Conservation (phyloP, 1,140 invertebrate genomes). For the Hylaeus anthracinus region DNA sequence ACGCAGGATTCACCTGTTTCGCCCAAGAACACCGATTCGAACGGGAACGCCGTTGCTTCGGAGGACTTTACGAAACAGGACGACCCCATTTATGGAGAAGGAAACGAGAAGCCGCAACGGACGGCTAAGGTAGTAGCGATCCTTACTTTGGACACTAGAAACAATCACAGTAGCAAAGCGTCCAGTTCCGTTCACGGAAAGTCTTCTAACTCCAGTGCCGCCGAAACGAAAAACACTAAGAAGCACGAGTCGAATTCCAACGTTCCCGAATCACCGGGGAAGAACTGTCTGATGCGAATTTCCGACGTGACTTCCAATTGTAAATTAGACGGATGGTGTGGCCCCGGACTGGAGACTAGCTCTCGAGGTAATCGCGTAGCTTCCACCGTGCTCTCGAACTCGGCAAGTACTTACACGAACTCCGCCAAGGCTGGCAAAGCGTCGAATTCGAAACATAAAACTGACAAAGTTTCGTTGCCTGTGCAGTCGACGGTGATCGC, state of each 20-base stretch:
- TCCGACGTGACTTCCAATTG: slow-evolving; percentile 33
- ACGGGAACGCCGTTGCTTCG: slow-evolving; percentile 64
- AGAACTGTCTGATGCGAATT: slow-evolving; percentile 30
- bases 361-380: slow-evolving; percentile 1
- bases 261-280: not conserved
- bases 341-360: slow-evolving; percentile 1
- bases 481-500: slow-evolving; percentile 34
- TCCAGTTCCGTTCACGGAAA: slow-evolving; percentile 30
- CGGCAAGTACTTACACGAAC: slow-evolving; percentile 36
- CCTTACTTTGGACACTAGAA: slow-evolving; percentile 71
- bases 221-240: slow-evolving; percentile 2
- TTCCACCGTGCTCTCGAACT: slow-evolving; percentile 11
- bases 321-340: slow-evolving; percentile 31
- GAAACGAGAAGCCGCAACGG: slow-evolving; percentile 72
- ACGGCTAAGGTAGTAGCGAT: slow-evolving; percentile 78
- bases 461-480: slow-evolving; percentile 22
- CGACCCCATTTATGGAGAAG: not conserved
- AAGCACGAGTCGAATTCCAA: slow-evolving; percentile 23
- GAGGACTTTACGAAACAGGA: slow-evolving; percentile 39
- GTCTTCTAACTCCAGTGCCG: not conserved
- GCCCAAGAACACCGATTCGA: slow-evolving; percentile 57
- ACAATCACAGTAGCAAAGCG: slow-evolving; percentile 30
- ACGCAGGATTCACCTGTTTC: not conserved
- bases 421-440: slow-evolving; percentile 23
- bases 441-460: slow-evolving; percentile 25